Base-by-base conservation (phyloP, 2,797 vertebrate species). In the Ptychobarbus kaznakovi region DNA sequence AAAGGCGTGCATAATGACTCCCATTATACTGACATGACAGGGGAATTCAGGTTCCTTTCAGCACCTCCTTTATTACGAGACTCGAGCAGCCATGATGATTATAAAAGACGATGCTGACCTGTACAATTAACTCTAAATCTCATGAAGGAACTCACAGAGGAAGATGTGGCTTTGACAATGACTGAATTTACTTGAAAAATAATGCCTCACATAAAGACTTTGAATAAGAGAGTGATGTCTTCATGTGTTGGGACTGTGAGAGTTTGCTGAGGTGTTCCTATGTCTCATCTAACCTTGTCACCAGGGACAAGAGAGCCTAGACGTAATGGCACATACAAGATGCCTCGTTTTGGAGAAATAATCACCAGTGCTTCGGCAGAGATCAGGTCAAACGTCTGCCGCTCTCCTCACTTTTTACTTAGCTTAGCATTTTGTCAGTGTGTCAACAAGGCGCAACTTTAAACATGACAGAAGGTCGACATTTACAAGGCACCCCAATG, bases 401-500 rank as follows among this genome's bases (percentile, higher is more conserved):
- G 84, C 84, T 58, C 56, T 84, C 78, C 80, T 56, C 28, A 82
- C 63, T 46, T 70, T 61, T 81, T 84, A 79, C 84, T 82, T 86
- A 79, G 80, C 86, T 80, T 75, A 89, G 90, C 86, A 76, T 90
- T 92, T 89, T 93, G 93, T 92, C 92, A 93, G 89, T 78, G 80
- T 72, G 90, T 92, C 93, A 93, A 87, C 88, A 88, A 89, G 86
- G 87, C 88, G 86, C 87, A 86, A 61, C 88, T 90, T 92, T 91
- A 28, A 91, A 92, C 90, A 90, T 92, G 94, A 93, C 93, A 94
- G 91, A 90, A 90, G 90, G 83, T 85, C 28, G 82, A 91, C 89
- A 78, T 85, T 86, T 90, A 89, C 86, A 86, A 44, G 11, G 15
- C 56, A 70, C 81, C 72, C 51, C 20, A 7, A 53, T 70, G 80